Base-by-base conservation (phyloP, 2,888 invertebrate genomes). In the Drosophila niveifrons region DNA sequence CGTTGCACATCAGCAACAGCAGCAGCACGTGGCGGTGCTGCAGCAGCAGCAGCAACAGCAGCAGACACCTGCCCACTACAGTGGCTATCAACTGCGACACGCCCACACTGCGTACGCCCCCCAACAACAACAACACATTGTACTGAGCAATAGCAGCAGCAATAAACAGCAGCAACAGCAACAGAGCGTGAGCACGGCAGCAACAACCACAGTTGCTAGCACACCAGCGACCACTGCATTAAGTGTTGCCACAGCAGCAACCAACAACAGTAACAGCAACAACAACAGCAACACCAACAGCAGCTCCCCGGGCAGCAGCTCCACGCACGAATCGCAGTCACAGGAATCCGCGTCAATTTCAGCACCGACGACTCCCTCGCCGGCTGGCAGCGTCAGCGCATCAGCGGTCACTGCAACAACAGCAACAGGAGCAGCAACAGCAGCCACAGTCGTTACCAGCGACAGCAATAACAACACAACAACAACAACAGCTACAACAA, bases 1-100 rank as follows among this genome's bases (percentile, higher is more conserved):
- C 71, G 88, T 87, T 92, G 88, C 92, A 90, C 90, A 90, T 61
- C 90, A 90, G 75, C 90, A 90, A 59, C 85, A 66, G 72, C 90
- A 90, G 66, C 90, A 90, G 65, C 89, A 90, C 72, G 80, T 88
- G 62, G 76, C 88, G 76, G 78, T 76, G 72, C 81, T 85, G 72
- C 87, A 88, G 66, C 87, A 90, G 66, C 87, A 90, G 68, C 90
- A 90, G 72, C 87, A 88, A 66, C 87, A 90, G 71, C 90, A 90
- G 48, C 89, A 90, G 61, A 85, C 73, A 31, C 88, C 90, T 70
- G 87, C 67, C 80, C 89, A 75, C 80, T 90, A 77, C 82, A 91
- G 86, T 80, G 88, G 74, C 78, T 88, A 87, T 80, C 91, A 88
- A 58, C 79, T 87, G 65, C 85, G 85, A 41, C 90, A 89, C 50